phyloP scores from a whole-genome alignment of 2,113 vertebrate species.

The Polypterus bichir region DNA sequence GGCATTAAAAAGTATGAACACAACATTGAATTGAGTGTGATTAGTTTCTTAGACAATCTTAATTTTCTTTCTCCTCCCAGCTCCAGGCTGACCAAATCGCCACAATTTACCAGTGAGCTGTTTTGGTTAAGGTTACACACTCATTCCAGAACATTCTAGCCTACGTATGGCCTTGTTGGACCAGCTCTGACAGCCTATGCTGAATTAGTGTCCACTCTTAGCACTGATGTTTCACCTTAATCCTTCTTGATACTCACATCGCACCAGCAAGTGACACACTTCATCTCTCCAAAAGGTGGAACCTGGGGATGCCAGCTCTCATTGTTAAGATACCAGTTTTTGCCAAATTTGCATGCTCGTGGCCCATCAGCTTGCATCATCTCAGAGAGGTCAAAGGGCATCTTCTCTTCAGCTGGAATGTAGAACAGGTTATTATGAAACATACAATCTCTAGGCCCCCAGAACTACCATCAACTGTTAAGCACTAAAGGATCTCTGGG shows the following conservation, averaged over 20 bases:
- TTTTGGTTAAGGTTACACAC: no score
- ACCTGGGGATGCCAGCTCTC: constrained; percentile 88
- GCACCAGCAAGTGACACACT: constrained; percentile 95
- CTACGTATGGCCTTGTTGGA: not conserved
- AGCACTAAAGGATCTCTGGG: no score
- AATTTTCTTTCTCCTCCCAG: no score
- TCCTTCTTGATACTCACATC: constrained; percentile 60
- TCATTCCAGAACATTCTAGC: no score
- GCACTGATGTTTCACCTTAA: not conserved
- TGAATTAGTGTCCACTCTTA: not conserved
- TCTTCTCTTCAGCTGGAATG: constrained; percentile 40
- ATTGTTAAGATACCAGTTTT: constrained; percentile 83
- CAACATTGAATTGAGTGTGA: no score
- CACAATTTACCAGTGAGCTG: no score
- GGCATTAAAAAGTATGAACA: no score
- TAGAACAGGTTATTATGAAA: no score
- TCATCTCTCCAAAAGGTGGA: constrained; percentile 85
- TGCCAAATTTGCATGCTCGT: constrained; percentile 78
- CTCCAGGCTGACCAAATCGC: no score
- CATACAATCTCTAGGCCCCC: no score
- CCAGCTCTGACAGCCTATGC: not conserved
- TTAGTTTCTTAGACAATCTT: no score
- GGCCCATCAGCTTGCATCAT: constrained; percentile 86
- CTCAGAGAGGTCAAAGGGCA: constrained; percentile 51
- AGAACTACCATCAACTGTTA: no score